These are phyloP conservation scores for Stegostoma tigrinum DNA, from an alignment of 2,113 vertebrate species.

Conservation along the genomic window DNA sequence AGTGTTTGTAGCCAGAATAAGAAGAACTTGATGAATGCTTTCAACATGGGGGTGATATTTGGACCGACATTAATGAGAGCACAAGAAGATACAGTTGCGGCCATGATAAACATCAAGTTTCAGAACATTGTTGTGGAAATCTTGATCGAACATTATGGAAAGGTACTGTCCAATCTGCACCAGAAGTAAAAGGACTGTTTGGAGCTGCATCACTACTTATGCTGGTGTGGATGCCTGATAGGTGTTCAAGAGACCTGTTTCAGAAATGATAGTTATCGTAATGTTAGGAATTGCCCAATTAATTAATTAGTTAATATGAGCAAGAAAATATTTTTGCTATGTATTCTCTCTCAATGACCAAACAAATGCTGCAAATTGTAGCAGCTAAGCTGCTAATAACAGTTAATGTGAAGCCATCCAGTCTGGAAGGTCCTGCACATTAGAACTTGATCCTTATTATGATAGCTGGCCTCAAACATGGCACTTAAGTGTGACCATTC, in stretches of 20 bases:
- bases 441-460: neutral
- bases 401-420: neutral
- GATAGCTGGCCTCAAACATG: neutral
- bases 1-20: constrained; percentile 83
- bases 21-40: constrained; percentile 85
- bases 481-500: neutral
- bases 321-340: neutral
- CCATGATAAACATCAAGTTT: constrained; percentile 98
- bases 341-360: neutral
- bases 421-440: neutral
- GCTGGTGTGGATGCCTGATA: neutral
- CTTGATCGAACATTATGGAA: constrained; percentile 82
- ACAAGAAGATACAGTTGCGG: constrained; percentile 87
- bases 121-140: constrained; percentile 95
- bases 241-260: neutral
- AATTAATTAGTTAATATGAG: neutral
- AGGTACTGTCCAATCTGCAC: constrained; percentile 56
- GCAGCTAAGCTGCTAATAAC: neutral
- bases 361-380: neutral
- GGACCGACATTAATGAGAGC: constrained; percentile 92
- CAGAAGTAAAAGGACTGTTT: neutral
- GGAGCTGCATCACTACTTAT: neutral
- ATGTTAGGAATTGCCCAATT: neutral
- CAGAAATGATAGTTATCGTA: neutral
- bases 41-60: constrained; percentile 95